Conservation (phyloP, 1,140 invertebrate species). For the Pomacea maculata region DNA sequence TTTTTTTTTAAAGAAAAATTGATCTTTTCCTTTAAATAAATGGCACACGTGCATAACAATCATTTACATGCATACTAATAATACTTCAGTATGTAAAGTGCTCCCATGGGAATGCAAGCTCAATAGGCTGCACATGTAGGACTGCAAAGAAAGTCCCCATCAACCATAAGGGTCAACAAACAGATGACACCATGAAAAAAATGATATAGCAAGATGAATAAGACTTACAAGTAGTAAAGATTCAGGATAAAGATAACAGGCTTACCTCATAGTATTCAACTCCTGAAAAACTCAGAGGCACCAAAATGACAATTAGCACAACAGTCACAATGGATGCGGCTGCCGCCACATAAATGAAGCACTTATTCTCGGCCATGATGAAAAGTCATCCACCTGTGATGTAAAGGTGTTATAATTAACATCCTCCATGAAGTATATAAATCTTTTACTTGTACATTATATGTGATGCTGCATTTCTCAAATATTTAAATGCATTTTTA, state of each 20-base stretch:
- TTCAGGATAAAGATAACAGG: not conserved
- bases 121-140: too few relatives aligned
- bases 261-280: conserved; percentile 46
- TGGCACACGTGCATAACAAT: too few relatives aligned
- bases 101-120: too few relatives aligned
- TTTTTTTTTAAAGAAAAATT: too few relatives aligned
- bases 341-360: conserved; percentile 20
- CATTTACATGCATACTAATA: too few relatives aligned
- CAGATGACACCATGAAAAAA: not conserved
- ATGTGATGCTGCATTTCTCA: too few relatives aligned
- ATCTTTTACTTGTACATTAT: too few relatives aligned
- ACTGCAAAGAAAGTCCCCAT: too few relatives aligned
- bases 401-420: too few relatives aligned
- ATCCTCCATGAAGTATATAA: too few relatives aligned
- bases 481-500: conserved; percentile 7
- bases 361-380: conserved; percentile 15
- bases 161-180: not conserved
- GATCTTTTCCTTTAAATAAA: too few relatives aligned
- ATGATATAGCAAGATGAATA: not conserved
- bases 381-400: not conserved
- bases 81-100: too few relatives aligned
- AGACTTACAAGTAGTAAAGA: not conserved
- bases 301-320: conserved; percentile 34
- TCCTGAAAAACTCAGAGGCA: conserved; percentile 41
- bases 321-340: conserved; percentile 26